Base-by-base conservation (phyloP, 2,888 invertebrate species). In the Idaea straminata region DNA sequence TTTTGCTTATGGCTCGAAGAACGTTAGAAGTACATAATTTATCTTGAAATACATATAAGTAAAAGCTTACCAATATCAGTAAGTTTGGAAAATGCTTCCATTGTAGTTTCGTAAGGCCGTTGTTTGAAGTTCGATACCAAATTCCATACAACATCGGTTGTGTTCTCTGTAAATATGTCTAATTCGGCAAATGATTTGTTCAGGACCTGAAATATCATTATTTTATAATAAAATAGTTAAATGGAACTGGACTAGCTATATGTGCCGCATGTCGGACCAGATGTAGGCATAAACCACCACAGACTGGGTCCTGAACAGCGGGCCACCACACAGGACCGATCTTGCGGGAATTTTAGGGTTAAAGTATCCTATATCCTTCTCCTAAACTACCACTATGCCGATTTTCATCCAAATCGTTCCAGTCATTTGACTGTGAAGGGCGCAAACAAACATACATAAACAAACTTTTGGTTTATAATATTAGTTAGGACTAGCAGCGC, bases 141-240 rank as follows among this genome's bases (percentile, higher is more conserved):
- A 77, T 87, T 92, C 96, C 96, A 96, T 0, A 95, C 94, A 47
- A 95, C 94, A 78, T 95, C 94, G 0, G 95, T 94, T 0, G 95
- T 94, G 63, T 94, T 94, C 76, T 96, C 96, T 16, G 95, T 94
- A 81, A 96, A 96, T 68, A 99, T 94, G 80, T 98, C 95, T 70
- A 98, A 86, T 75, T 98, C 97, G 4, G 97, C 97, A 82, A 99
- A 98, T 0, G 98, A 98, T 81, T 95, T 95, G 74, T 96, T 96
- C 70, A 98, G 84, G 35, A 96, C 96, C 69, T 90, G 91, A 0
- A 95, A 94, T 73, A 96, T 95, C 0, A 88, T 86, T 58, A 16
- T n/a, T 16, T 15, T 16, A 15, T 58, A 58, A 5, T n/a, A n/a
- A 15, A 3, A 58, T 4, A 58, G 4, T 58, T 15, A 5, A 7